Evolutionary conservation across 2,797 vertebrate species (phyloP).

Genomic region (Sebastes jordani): DNA sequence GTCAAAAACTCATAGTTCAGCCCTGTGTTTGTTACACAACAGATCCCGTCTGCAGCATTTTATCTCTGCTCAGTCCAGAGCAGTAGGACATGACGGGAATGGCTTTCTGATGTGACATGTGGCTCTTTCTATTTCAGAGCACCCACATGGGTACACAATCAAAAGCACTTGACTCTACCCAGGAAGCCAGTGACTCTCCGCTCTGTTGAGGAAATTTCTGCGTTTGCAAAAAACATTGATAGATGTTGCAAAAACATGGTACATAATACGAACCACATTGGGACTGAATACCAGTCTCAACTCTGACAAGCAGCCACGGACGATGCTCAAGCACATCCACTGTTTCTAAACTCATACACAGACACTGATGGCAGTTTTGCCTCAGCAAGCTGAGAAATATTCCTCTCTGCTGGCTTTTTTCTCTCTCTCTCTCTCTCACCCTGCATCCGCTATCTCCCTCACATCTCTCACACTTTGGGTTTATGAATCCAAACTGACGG

Average conservation of each 20-base stretch:
- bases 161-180: slow-evolving; percentile 43
- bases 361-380: slow-evolving; percentile 30
- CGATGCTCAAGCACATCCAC: slow-evolving; percentile 28
- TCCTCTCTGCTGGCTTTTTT: slow-evolving; percentile 24
- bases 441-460: slow-evolving; percentile 36
- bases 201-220: slow-evolving; percentile 15
- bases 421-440: neutral
- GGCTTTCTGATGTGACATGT: slow-evolving; percentile 19
- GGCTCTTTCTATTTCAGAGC: slow-evolving; percentile 26
- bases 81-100: neutral
- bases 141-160: slow-evolving; percentile 11
- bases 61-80: slow-evolving; percentile 7
- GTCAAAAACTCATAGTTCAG: neutral
- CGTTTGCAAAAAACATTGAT: slow-evolving; percentile 33
- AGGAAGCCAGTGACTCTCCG: slow-evolving; percentile 23
- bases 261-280: slow-evolving; percentile 8
- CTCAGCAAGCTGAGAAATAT: slow-evolving; percentile 44
- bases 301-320: slow-evolving; percentile 35
- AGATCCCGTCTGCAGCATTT: neutral
- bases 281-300: slow-evolving; percentile 12
- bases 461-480: slow-evolving; percentile 57
- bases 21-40: neutral
- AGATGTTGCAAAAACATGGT: slow-evolving; percentile 32
- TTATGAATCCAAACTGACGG: slow-evolving; percentile 58
- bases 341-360: slow-evolving; percentile 37